Evolutionary conservation across 2,888 invertebrate genomes (phyloP).

Genomic region (Orthosia cruda): DNA sequence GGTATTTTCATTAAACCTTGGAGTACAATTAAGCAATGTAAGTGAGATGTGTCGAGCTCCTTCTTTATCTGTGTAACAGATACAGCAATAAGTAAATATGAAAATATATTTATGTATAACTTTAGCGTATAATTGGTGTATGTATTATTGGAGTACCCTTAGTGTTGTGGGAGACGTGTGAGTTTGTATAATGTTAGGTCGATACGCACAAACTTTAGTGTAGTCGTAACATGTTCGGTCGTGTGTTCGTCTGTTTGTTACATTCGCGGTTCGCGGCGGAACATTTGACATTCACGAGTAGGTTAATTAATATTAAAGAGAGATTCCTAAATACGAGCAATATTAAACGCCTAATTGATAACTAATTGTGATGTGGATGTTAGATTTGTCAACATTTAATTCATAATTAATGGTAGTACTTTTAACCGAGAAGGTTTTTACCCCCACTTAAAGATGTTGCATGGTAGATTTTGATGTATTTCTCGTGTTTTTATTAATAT

Average conservation of each 20-base stretch:
- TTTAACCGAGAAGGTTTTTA: slow-evolving; percentile 37
- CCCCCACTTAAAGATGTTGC: slow-evolving; percentile 49
- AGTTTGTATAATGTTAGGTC: slow-evolving; percentile 83
- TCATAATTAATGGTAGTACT: slow-evolving; percentile 52
- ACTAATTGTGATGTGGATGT: slow-evolving; percentile 65
- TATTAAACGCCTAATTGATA: slow-evolving; percentile 62
- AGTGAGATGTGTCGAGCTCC: slow-evolving; percentile 89
- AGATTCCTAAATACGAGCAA: slow-evolving; percentile 65
- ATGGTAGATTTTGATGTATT: slow-evolving; percentile 58
- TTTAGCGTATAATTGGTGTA: slow-evolving; percentile 74
- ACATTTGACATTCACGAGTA: slow-evolving; percentile 58
- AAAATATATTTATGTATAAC: slow-evolving; percentile 75
- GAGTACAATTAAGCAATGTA: slow-evolving; percentile 82
- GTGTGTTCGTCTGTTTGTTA: slow-evolving; percentile 70
- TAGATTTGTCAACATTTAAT: slow-evolving; percentile 61
- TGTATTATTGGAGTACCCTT: slow-evolving; percentile 71
- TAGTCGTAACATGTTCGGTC: slow-evolving; percentile 81
- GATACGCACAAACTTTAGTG: slow-evolving; percentile 91
- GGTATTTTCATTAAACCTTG: slow-evolving; percentile 67
- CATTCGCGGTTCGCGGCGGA: slow-evolving; percentile 63
- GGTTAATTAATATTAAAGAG: slow-evolving; percentile 62
- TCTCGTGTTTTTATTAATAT: slow-evolving; percentile 59
- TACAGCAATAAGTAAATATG: slow-evolving; percentile 86
- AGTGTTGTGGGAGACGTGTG: slow-evolving; percentile 75
- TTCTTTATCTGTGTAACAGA: slow-evolving; percentile 89